phyloP scores from a whole-genome alignment of 2,797 vertebrate species.

The Lerista edwardsae region DNA sequence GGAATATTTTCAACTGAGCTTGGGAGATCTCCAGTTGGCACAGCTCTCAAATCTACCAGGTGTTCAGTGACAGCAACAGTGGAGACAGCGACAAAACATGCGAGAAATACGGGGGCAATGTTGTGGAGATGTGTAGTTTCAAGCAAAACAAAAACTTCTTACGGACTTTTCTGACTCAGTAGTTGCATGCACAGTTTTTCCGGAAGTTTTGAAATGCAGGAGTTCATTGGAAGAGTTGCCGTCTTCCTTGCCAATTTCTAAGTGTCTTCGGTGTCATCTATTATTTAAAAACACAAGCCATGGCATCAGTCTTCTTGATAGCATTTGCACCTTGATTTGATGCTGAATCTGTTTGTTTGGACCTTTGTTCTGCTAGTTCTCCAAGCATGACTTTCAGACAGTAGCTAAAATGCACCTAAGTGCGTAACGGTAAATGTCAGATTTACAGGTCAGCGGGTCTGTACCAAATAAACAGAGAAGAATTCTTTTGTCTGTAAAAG shows the following conservation, averaged over 20 bases:
- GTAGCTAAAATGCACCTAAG: conserved; percentile 32
- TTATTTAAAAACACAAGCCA: conserved; percentile 20
- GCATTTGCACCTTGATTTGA: background rate
- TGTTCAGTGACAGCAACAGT: conserved; percentile 8
- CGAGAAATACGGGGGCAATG: background rate
- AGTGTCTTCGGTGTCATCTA: background rate
- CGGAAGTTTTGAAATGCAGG: background rate
- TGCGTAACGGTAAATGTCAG: conserved; percentile 56
- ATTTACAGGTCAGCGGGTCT: conserved; percentile 55
- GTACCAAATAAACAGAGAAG: conserved; percentile 27
- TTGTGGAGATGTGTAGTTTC: background rate
- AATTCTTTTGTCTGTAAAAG: conserved; percentile 44
- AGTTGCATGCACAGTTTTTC: background rate
- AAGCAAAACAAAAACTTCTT: conserved; percentile 1
- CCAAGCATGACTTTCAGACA: conserved; percentile 29
- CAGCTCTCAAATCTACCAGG: conserved; percentile 10
- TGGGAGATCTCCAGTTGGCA: conserved; percentile 27
- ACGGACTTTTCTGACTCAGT: background rate
- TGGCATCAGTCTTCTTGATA: background rate
- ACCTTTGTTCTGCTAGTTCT: conserved; percentile 45
- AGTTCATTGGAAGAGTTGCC: background rate
- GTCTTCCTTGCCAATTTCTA: background rate
- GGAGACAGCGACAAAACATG: background rate
- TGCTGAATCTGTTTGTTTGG: background rate
- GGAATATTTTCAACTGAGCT: background rate